Evolutionary conservation across 2,797 vertebrate species (phyloP).

Genomic region (Pseudopleuronectes americanus): DNA sequence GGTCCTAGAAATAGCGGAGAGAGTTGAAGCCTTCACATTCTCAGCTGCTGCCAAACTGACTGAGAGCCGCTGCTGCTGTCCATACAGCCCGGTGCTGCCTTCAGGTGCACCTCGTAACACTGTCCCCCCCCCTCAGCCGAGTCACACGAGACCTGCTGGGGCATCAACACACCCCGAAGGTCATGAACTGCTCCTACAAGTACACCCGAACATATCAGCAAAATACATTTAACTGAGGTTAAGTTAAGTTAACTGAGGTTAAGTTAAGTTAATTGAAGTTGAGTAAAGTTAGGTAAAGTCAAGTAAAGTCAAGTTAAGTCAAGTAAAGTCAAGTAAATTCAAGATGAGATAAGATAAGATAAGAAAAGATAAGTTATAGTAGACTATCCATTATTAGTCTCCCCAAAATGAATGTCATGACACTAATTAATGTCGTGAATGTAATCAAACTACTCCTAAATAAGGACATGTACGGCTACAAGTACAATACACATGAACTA

Average conservation of each 20-base stretch:
- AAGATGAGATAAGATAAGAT: too few relatives aligned
- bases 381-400: too few relatives aligned
- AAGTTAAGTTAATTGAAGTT: too few relatives aligned
- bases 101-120: slow-evolving; percentile 51
- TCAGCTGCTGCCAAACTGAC: slow-evolving; percentile 72
- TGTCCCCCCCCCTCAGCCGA: too few relatives aligned
- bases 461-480: too few relatives aligned
- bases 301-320: too few relatives aligned
- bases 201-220: background rate
- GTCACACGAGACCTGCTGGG: background rate
- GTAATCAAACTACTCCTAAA: background rate
- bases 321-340: too few relatives aligned
- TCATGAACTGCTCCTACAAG: background rate
- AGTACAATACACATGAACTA: too few relatives aligned
- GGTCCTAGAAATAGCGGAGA: slow-evolving; percentile 62
- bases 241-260: too few relatives aligned
- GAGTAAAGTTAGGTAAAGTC: too few relatives aligned
- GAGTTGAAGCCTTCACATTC: slow-evolving; percentile 54
- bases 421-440: background rate
- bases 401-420: background rate
- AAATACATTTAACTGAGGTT: background rate
- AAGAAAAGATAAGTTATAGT: too few relatives aligned
- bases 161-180: background rate
- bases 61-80: slow-evolving; percentile 33
- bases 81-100: slow-evolving; percentile 50